phyloP scores from a whole-genome alignment of 2,797 vertebrate genomes.

The Syngnathus rostellatus region DNA sequence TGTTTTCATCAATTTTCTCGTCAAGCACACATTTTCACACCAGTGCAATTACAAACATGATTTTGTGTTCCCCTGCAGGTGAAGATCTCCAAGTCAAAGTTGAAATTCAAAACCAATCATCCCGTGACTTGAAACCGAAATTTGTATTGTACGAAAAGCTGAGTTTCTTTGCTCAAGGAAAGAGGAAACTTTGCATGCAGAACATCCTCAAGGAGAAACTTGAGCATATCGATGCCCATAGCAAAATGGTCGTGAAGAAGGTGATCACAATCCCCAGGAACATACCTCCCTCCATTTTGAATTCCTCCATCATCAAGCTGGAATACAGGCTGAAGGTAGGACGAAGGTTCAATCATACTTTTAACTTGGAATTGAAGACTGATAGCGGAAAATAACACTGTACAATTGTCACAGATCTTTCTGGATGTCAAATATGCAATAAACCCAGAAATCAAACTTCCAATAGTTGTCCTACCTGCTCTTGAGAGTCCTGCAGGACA shows the following conservation, averaged over 20 bases:
- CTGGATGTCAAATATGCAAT: slow-evolving; percentile 54
- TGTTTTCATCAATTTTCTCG: too few relatives aligned
- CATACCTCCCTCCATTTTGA: slow-evolving; percentile 50
- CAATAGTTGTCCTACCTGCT: slow-evolving; percentile 54
- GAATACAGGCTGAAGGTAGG: slow-evolving; percentile 74
- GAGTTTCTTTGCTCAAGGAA: slow-evolving; percentile 50
- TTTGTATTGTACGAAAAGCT: slow-evolving; percentile 44
- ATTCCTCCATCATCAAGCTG: slow-evolving; percentile 55
- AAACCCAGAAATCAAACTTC: slow-evolving; percentile 59
- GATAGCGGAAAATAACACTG: background rate
- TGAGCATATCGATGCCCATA: slow-evolving; percentile 17
- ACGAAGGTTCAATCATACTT: background rate
- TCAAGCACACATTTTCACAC: background rate
- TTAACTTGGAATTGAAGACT: background rate
- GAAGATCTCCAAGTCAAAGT: slow-evolving; percentile 21
- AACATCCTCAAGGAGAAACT: slow-evolving; percentile 39
- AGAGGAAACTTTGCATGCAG: slow-evolving; percentile 15
- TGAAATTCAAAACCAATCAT: slow-evolving; percentile 43
- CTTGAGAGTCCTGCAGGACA: background rate
- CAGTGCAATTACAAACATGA: too few relatives aligned
- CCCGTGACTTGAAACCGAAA: slow-evolving; percentile 47
- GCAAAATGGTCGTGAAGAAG: slow-evolving; percentile 27
- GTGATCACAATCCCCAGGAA: slow-evolving; percentile 40
- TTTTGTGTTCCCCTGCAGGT: slow-evolving; percentile 24
- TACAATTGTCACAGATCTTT: slow-evolving; percentile 5